A percentile compares a stretch with the other conserved stretches of the same genome.
Evolutionary conservation across 1,140 invertebrate genomes (phyloP).

Genomic region (Drosophila nigrodunni): DNA sequence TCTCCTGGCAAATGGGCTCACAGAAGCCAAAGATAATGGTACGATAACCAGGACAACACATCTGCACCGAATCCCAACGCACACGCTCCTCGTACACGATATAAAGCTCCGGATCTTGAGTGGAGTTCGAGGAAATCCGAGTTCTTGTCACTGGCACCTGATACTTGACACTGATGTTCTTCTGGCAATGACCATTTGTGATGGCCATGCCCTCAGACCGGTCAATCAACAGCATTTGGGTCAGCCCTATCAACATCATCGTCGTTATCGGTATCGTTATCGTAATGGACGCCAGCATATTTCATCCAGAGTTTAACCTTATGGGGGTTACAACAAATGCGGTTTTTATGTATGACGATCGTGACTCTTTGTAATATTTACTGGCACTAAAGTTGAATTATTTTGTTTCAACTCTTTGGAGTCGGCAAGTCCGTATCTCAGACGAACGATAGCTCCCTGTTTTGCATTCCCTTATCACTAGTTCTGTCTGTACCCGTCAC

Average conservation of each 20-base stretch:
- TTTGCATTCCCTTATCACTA: conserved; percentile 57
- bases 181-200: conserved; percentile 72
- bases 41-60: conserved; percentile 76
- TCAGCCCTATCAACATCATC: conserved; percentile 23
- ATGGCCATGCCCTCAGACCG: conserved; percentile 49
- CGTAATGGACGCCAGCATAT: conserved; percentile 44
- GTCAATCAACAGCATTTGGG: conserved; percentile 22
- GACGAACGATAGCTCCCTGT: conserved; percentile 54
- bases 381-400: conserved; percentile 47
- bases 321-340: background rate
- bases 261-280: background rate
- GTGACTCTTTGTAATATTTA: conserved; percentile 28
- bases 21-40: conserved; percentile 77
- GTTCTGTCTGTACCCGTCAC: conserved; percentile 1
- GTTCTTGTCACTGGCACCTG: conserved; percentile 67
- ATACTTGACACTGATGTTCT: conserved; percentile 78
- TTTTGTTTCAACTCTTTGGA: conserved; percentile 33
- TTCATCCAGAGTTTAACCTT: background rate
- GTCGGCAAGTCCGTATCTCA: conserved; percentile 18
- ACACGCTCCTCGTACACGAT: conserved; percentile 70
- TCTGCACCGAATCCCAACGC: conserved; percentile 67
- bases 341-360: background rate
- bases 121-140: conserved; percentile 10
- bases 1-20: conserved; percentile 65
- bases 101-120: conserved; percentile 33